Conservation (phyloP, 2,888 invertebrate genomes). For the Catocala fraxini region DNA sequence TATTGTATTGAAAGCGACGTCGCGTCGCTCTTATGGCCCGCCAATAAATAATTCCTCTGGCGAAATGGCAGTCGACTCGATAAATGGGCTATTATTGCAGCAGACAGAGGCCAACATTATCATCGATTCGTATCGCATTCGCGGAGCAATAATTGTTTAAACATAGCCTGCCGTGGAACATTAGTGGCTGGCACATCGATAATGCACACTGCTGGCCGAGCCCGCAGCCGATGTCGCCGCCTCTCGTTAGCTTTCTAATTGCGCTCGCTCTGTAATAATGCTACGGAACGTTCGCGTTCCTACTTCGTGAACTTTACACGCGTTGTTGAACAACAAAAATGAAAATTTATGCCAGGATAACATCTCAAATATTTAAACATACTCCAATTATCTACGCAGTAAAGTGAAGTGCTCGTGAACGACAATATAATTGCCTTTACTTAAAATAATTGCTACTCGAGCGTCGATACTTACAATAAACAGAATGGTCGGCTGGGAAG, state of each 20-base stretch:
- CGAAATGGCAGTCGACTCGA: conserved; percentile 80
- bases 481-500: conserved; percentile 69
- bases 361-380: conserved; percentile 63
- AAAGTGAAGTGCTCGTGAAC: conserved; percentile 64
- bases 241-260: conserved; percentile 73
- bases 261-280: conserved; percentile 43
- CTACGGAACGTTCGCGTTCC: neutral
- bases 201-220: conserved; percentile 68
- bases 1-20: conserved; percentile 79
- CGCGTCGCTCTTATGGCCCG: conserved; percentile 75
- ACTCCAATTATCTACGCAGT: conserved; percentile 59
- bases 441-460: conserved; percentile 77
- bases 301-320: conserved; percentile 43
- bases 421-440: conserved; percentile 73
- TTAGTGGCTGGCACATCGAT: conserved; percentile 77
- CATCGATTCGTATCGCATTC: conserved; percentile 83
- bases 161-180: conserved; percentile 77
- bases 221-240: conserved; percentile 58
- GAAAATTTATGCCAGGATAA: conserved; percentile 56
- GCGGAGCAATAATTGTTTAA: conserved; percentile 83
- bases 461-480: conserved; percentile 75
- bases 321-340: conserved; percentile 53
- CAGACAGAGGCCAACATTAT: conserved; percentile 84
- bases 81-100: conserved; percentile 84
- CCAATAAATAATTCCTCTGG: conserved; percentile 82